Base-by-base conservation (phyloP, 1,140 invertebrate genomes). In the Varroa destructor region DNA sequence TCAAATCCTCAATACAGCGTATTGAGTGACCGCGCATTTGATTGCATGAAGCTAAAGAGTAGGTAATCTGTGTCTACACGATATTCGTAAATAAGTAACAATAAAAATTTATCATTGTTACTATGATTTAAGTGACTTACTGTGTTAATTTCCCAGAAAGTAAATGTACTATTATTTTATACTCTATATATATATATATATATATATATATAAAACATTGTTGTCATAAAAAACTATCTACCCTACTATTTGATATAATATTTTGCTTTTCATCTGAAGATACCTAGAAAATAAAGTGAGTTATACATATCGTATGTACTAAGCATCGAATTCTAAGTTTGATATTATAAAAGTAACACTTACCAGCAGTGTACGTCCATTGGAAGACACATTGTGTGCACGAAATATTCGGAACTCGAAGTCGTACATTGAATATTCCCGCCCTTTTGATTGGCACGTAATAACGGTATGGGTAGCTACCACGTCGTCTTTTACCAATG, bases 301-400 rank as follows among this genome's bases (percentile, higher is more conserved):
- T 25, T 25, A 25, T 25, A 25, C 25, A 25, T 25, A 25, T 25
- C 25, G 25, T 25, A 25, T 25, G 25, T 25, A 25, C 25, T 25
- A 25, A 25, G 25, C 25, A 25, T 25, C 25, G 25, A 25, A 25
- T 25, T 25, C 25, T 25, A 25, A 25, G 25, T 25, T 25, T 25
- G 25, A 25, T 25, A 25, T 25, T 25, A 25, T 25, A 25, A 25
- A 25, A 25, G 25, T 25, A 25, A 58, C 10, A 73, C 72, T 72
- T 75, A 81, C 80, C 80, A 55, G 79, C 76, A 57, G 73, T 74
- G 72, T 77, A 81, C 70, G 78, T 75, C 80, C 80, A 81, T 55
- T 79, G 76, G 8, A 80, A 71, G 3, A 80, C 76, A 71, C 79
- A 81, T 51, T 77, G 75, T 0, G 72, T 71, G 70, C 80, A 81